Base-by-base conservation (phyloP, 1,140 invertebrate genomes). In the Mactra quadrangularis region DNA sequence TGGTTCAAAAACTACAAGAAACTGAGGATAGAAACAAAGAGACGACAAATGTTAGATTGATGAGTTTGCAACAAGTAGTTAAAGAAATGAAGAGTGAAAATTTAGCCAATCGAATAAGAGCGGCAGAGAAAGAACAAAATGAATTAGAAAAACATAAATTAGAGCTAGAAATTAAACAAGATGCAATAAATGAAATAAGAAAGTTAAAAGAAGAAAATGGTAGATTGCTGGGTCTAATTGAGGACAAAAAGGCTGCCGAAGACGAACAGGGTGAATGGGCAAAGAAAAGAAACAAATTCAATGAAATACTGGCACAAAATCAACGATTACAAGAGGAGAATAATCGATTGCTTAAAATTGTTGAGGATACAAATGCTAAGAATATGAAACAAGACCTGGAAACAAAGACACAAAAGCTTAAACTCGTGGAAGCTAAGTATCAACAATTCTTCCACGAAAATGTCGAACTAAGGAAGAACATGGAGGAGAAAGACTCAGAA, bases 1-100 rank as follows among this genome's bases (percentile, higher is more conserved):
- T 81, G n/a, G 53, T 81, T 31, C 38, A 59, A 33, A 81, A 71
- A 57, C 52, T 81, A 1, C 15, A n/a, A 50, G 77, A 81, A 70
- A 45, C 64, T 9, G 77, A 81, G 55, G 77, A 71, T 19, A 70
- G 77, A 57, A 81, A 81, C 38, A 81, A 81, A 41, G 22, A 70
- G 2, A 19, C 59, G 22, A 81, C 64, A 45, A 68, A 70, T 31
- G 22, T 71, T 57, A 81, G 29, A 60, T 66, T 81, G 19, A 29
- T 62, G n/a, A 81, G 77, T 71, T 68, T 81, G 25, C 60, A 81
- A 17, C 66, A 81, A 33, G 77, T 81, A 29, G 64, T 81, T 38
- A 59, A 55, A 55, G 77, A 81, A 71, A 81, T 81, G 77, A 81
- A 81, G 60, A 81, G 55, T 60, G 77, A 81, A 71, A 81, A 81